Conservation (phyloP, 2,797 vertebrate genomes). For the Hippopotamyrus pictus region DNA sequence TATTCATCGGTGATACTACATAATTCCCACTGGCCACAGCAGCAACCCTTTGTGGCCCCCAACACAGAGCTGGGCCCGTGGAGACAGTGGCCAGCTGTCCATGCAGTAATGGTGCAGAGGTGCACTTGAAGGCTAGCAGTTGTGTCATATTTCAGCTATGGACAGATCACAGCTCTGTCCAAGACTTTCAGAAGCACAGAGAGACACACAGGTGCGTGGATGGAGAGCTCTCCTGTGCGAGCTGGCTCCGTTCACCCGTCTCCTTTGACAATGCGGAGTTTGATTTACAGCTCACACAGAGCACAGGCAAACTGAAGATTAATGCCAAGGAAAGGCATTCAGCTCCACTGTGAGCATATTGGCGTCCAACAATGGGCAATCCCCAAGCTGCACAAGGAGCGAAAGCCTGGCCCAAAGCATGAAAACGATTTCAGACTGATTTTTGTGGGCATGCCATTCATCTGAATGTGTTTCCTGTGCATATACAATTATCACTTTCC, state of each 20-base stretch:
- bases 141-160: not conserved
- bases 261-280: constrained; percentile 42
- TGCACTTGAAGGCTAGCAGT: not conserved
- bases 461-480: not conserved
- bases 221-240: not conserved
- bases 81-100: not conserved
- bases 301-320: constrained; percentile 41
- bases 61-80: not conserved
- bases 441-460: not conserved
- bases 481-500: not conserved
- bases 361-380: constrained; percentile 32
- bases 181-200: not conserved
- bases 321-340: constrained; percentile 39
- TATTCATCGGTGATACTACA: constrained; percentile 13
- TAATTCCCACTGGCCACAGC: not conserved
- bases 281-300: constrained; percentile 41
- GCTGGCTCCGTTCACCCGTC: constrained; percentile 20
- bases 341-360: constrained; percentile 13
- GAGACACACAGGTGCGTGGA: not conserved
- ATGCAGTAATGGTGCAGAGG: not conserved
- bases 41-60: not conserved
- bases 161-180: not conserved
- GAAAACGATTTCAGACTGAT: not conserved
- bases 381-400: constrained; percentile 9
- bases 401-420: not conserved